A percentile compares a stretch with the other conserved stretches of the same genome.
Evolutionary conservation across 2,797 vertebrate genomes (phyloP).

Genomic region (Hirundo rustica): DNA sequence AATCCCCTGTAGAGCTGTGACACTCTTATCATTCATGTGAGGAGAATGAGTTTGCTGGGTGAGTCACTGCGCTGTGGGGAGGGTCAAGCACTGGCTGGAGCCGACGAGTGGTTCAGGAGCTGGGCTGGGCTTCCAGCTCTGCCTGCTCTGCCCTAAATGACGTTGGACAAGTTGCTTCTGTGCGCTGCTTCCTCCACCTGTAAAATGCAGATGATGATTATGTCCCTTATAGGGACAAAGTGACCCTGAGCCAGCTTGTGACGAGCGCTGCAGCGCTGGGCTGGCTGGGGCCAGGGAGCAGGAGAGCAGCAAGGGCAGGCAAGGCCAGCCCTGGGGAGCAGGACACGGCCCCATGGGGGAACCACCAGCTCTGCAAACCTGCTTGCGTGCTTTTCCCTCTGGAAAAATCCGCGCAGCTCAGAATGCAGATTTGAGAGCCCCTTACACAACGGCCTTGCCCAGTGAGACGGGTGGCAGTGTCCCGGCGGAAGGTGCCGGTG

Average conservation of each 20-base stretch:
- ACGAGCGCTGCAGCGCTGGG: accelerated
- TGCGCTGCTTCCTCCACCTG: not conserved
- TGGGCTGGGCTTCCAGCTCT: not conserved
- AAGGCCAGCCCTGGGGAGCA: not conserved
- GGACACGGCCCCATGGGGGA: not conserved
- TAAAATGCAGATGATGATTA: not conserved
- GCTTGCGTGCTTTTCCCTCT: not conserved
- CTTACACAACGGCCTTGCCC: not conserved
- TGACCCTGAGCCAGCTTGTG: not conserved
- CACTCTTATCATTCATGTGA: not conserved
- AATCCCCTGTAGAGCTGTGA: not conserved
- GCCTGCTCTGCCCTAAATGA: not conserved
- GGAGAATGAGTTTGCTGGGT: not conserved
- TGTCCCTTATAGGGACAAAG: not conserved
- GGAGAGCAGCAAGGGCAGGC: not conserved
- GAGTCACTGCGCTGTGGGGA: not conserved
- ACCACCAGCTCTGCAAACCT: not conserved
- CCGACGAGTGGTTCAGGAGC: not conserved
- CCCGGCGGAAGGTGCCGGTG: not conserved
- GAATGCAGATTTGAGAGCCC: not conserved
- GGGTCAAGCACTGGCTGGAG: not conserved
- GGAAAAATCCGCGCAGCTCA: not conserved
- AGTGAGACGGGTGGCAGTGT: accelerated
- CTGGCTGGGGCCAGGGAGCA: not conserved
- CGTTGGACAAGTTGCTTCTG: not conserved